phyloP scores from a whole-genome alignment of 2,888 invertebrate genomes.

The Lucinisca nassula region DNA sequence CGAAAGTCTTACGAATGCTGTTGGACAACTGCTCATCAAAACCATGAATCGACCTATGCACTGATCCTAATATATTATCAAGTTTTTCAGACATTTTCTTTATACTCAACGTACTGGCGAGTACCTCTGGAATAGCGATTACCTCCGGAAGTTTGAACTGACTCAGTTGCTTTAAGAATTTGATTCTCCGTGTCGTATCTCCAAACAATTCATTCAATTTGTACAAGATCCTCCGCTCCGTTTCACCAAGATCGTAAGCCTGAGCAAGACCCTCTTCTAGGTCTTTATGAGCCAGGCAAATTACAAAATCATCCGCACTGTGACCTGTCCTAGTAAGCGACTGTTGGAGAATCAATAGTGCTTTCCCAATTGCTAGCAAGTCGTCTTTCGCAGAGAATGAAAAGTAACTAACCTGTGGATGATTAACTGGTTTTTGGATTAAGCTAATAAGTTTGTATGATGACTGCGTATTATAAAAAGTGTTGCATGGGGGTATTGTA shows the following conservation, averaged over 20 bases:
- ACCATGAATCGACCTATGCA: not conserved
- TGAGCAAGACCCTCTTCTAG: not conserved
- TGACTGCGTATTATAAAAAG: not conserved
- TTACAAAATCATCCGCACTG: not conserved
- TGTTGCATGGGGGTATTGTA: not conserved
- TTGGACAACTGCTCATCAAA: not conserved
- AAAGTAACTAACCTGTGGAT: not conserved
- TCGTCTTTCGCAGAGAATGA: not conserved
- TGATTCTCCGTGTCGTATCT: not conserved
- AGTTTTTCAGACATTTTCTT: not conserved
- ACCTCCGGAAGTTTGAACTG: not conserved
- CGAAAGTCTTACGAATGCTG: not conserved
- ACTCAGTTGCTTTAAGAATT: not conserved
- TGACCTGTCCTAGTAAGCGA: not conserved
- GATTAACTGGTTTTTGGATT: too few species aligned
- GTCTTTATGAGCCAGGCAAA: not conserved
- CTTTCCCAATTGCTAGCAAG: not conserved
- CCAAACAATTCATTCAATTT: not conserved
- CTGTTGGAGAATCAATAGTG: not conserved
- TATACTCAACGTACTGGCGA: not conserved
- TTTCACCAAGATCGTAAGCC: not conserved
- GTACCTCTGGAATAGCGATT: not conserved
- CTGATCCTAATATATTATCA: not conserved
- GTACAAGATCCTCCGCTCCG: not conserved
- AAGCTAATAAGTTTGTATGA: not conserved